Base-by-base conservation (phyloP, 1,140 invertebrate species). In the Belonocnema kinseyi region DNA sequence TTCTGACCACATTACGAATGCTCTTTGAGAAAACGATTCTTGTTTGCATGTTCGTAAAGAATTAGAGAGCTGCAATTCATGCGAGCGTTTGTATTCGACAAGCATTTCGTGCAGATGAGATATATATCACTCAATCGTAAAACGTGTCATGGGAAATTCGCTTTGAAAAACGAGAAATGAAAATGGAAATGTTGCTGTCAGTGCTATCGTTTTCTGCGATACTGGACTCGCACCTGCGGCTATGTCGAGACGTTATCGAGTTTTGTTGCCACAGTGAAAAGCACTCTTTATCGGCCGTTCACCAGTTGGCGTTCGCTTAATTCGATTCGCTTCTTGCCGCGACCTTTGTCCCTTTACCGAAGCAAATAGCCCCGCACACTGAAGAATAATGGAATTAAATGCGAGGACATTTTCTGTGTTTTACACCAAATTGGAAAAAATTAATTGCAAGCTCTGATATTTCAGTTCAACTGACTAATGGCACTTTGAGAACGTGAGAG, bases 321-420 rank as follows among this genome's bases (percentile, higher is more conserved):
- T 82, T 80, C 78, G 81, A 82, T 80, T 82, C 78, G 81, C 61
- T 78, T 79, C 70, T 66, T 74, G 75, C 79, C 76, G 74, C 78
- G 80, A 75, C 76, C 77, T 79, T 72, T 75, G 74, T 66, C 26
- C 46, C 26, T 70, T 76, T 50, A 46, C 26, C 75, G 52, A 8
- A 52, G 75, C 50, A 40, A 53, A 66, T 50, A 54, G 10, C 53
- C 54, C 75, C 72, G 66, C 71, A 76, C 76, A 77, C 72, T 51
- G 54, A 56, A 79, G 76, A 76, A 79, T 82, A 82, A 80, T 82
- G 76, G 74, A 72, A 74, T 72, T 40, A 66, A 46, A 21, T 7
- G 61, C 61, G 46, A 77, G 71, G 75, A 82, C 81, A 77, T 80
- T 79, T 79, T 52, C 73, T 40, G 78, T 75, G 74, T 82, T 66